Evolutionary conservation across 1,140 invertebrate genomes (phyloP), one percentile per base, ranked within the genome.

Genomic region (Drosophila novamexicana): DNA sequence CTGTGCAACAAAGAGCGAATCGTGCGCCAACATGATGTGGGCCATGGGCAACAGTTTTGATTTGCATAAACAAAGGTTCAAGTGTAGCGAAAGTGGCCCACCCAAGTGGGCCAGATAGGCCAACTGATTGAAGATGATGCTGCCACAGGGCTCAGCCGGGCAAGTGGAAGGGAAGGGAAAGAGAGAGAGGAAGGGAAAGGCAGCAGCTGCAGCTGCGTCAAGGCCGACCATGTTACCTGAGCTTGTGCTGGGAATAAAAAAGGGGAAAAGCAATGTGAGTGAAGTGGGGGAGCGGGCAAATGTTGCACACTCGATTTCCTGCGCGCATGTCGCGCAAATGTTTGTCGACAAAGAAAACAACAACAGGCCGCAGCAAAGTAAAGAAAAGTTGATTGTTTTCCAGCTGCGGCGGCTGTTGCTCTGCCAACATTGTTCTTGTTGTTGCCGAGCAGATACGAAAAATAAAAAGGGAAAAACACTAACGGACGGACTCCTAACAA

Each of bases 1-100:
- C 50, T 8, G 18, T 10, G 58, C 53, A 65, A 42, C 59, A 77
- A 73, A 52, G 54, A 34, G 40, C 50, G 32, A 34, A 9, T 6
- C 2, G 22, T 22, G 22, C 22, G 22, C 22, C 22, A 39, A 45
- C 61, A 45, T 40, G 39, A 71, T 77, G 72, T 86, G 83, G 83
- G 82, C 79, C 83, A 86, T 88, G 82, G 82, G 79, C 84, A 88
- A 83, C 83, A 71, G 84, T 88, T 88, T 89, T 88, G 83, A 88
- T 88, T 88, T 88, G 79, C 83, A 86, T 86, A 86, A 86, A 86
- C 83, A 86, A 86, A 86, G 83, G 82, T 82, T 86, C 82, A 86
- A 86, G 82, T 86, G 83, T 77, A 79, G 69, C 77, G 61, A 88
- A 88, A 89, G 84, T 83, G 83, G 77, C 81, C 70, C 68, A 52